A percentile compares a stretch with the other conserved stretches of the same genome.
phyloP scores from a whole-genome alignment of 2,797 vertebrate genomes.

The Pangasius krempfi region DNA sequence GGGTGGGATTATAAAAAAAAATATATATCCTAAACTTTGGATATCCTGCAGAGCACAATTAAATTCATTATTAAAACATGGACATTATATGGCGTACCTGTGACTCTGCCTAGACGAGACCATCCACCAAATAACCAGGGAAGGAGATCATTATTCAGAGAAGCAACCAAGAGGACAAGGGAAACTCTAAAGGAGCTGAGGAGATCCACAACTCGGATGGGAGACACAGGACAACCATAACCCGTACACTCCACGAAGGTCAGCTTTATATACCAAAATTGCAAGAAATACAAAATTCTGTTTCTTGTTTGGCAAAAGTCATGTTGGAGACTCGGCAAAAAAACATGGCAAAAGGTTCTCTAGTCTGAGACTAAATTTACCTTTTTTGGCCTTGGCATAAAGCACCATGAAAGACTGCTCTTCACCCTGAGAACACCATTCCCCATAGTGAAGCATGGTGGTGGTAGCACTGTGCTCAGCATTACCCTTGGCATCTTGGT shows the following conservation, averaged over 20 bases:
- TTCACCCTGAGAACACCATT: background rate
- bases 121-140: background rate
- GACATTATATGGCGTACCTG: background rate
- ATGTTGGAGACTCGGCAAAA: background rate
- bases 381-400: background rate
- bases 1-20: background rate
- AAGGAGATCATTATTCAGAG: background rate
- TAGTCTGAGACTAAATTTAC: background rate
- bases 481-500: too few species aligned
- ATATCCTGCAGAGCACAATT: background rate
- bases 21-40: background rate
- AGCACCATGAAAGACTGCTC: background rate
- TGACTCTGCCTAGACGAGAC: background rate
- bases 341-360: background rate
- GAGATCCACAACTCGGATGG: background rate
- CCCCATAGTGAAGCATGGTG: background rate
- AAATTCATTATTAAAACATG: background rate
- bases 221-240: background rate
- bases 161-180: background rate
- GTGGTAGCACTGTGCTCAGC: background rate
- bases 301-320: background rate
- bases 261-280: background rate
- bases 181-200: background rate
- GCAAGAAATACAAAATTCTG: background rate
- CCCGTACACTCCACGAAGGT: background rate